Base-by-base conservation (phyloP, 2,113 vertebrate species). In the Pelmatolapia mariae region DNA sequence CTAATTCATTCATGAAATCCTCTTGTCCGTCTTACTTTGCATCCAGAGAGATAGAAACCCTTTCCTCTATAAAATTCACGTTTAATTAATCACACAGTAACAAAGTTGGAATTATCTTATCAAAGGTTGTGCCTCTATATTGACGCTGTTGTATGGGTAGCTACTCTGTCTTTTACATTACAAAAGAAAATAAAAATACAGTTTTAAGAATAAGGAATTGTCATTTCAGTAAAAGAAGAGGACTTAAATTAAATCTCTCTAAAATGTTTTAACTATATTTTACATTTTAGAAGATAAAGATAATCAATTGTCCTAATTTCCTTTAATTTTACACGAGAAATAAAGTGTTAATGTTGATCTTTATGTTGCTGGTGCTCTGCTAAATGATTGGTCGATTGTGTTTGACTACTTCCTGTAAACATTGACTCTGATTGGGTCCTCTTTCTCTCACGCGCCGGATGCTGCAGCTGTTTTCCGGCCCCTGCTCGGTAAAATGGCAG, bases 401-500 rank as follows among this genome's bases (percentile, higher is more conserved):
- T 3, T 52, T 7, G 18, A 26, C 4, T 53, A 80, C 82, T 86
- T 94, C 86, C 91, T 85, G 87, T 91, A 90, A 89, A 92, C 84
- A 80, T 63, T 8, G 73, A 8, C 6, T 88, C 56, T 53, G 5
- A 94, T 94, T 96, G 95, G 96, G 15, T 61, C 2, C 3, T 36
- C 1, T 8, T 15, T 12, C 1, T 26, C 26, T 81, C 59, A 90
- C 82, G 82, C 50, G 1, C 18, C 90, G 94, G 94, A 96, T 15
- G 57, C 16, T 2, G 13, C 10, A 7, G 38, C 18, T 40, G 43
- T 29, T 29, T 85, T 93, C 86, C 83, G 57, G 29, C 50, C 8
- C 2, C 4, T 4, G 16, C 33, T n/a, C 11, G 73, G 54, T 16
- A 79, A 89, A 50, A 97, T 97, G 97, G 96, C 95, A 89, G 96